Evolutionary conservation across 2,888 invertebrate species (phyloP).

Genomic region (Volucella inanis): DNA sequence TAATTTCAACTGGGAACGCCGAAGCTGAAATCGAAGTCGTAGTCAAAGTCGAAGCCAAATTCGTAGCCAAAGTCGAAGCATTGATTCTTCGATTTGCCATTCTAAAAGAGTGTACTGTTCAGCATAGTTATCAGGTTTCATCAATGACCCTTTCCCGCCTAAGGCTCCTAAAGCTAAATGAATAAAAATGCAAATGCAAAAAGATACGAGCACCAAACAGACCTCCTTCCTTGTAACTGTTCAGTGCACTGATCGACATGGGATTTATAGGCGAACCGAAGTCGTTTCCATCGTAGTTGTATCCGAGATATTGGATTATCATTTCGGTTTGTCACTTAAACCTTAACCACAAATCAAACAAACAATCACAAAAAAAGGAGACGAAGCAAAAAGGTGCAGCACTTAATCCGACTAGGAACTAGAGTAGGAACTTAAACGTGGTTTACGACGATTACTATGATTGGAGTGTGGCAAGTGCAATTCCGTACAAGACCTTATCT

Average conservation of each 20-base stretch:
- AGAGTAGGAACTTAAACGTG: conserved; percentile 36
- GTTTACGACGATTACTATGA: conserved; percentile 4
- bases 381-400: conserved; percentile 49
- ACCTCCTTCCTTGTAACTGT: conserved; percentile 5
- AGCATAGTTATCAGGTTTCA: conserved; percentile 47
- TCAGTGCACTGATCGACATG: conserved; percentile 29
- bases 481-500: conserved; percentile 65
- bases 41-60: neutral
- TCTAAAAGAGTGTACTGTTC: conserved; percentile 7
- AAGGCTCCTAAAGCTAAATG: conserved; percentile 42
- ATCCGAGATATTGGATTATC: conserved; percentile 57
- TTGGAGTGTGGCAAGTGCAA: conserved; percentile 61
- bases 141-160: conserved; percentile 62
- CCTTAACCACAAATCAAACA: conserved; percentile 65
- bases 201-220: conserved; percentile 46
- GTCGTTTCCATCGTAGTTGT: too few species aligned
- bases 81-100: conserved; percentile 46
- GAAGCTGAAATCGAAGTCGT: neutral
- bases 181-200: conserved; percentile 63
- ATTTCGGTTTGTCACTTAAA: conserved; percentile 68
- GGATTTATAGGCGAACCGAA: conserved; percentile 9
- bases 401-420: neutral
- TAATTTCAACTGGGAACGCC: conserved; percentile 54
- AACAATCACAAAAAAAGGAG: conserved; percentile 45
- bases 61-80: conserved; percentile 18